Conservation (phyloP, 2,888 invertebrate species). For the Reticulitermes lucifugus region DNA sequence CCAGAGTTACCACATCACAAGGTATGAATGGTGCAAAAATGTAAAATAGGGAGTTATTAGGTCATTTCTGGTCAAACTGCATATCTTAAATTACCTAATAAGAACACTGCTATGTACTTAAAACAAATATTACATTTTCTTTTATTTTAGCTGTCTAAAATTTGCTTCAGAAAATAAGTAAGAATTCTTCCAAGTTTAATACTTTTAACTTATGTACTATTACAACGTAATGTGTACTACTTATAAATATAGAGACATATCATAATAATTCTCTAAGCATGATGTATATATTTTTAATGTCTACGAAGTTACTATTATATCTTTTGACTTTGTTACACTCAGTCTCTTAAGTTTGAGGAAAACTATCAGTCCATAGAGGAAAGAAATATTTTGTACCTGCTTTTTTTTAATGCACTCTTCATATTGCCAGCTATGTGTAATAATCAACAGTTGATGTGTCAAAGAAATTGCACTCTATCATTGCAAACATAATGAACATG, state of each 20-base stretch:
- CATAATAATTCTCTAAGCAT: constrained; percentile 42
- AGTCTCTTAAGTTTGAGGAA: constrained; percentile 10
- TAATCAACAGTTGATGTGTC: background rate
- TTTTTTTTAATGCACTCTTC: constrained; percentile 37
- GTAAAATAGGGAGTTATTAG: constrained; percentile 12
- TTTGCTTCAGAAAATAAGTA: constrained; percentile 28
- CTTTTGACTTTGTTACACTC: background rate
- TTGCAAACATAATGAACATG: background rate
- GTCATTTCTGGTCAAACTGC: constrained; percentile 25
- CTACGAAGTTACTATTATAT: constrained; percentile 17
- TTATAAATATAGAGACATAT: constrained; percentile 46
- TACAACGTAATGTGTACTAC: constrained; percentile 33
- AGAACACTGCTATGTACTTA: constrained; percentile 37
- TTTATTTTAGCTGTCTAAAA: constrained; percentile 40
- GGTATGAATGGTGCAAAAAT: constrained; percentile 20
- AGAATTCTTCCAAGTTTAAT: constrained; percentile 1
- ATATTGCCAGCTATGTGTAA: constrained; percentile 29
- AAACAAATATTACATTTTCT: constrained; percentile 13
- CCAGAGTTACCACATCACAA: constrained; percentile 41
- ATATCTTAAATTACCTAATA: background rate
- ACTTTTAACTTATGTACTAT: constrained; percentile 25
- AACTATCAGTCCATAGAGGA: constrained; percentile 1
- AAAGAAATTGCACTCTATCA: constrained; percentile 11
- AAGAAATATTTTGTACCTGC: constrained; percentile 48
- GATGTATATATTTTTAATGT: constrained; percentile 40